Evolutionary conservation across 64 coral and sea anemone species (phyloP), one percentile per base, ranked within the genome.

Genomic region (Cladopsammia gracilis): DNA sequence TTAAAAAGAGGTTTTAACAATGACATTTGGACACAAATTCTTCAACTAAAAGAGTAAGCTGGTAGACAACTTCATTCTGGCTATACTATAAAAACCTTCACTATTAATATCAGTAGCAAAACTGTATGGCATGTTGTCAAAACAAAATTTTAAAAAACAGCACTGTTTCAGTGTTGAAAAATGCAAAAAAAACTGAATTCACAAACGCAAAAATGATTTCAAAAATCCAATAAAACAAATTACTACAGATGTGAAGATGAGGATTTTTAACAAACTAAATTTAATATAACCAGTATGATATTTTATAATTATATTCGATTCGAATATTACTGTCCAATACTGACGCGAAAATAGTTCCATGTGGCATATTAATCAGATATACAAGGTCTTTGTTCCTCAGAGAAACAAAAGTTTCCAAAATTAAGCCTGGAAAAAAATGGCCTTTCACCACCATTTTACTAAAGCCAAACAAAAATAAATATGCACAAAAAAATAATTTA

Each of bases 301-400:
- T 49, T 67, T 48, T 49, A 84, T 50, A 49, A 48, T 25, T 72
- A 72, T 84, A 83, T 83, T 83, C 79, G 4, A 83, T 67, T 83
- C 34, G 66, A 65, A 65, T 65, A 13, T 46, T 47, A 19, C 19
- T 75, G 72, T 6, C 16, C 72, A 75, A 75, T 75, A 75, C 46
- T 49, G 11, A 19, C 11, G 52, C 52, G 45, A 44, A 84, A 18
- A 84, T 65, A 61, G 10, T 66, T 62, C 80, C 80, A 84, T 84
- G 80, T 84, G 80, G 80, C 34, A 84, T 67, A 84, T 18, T 84
- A 84, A 84, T 84, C 60, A 84, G 44, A 62, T 23, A 84, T 19
- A 67, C 18, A 84, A 67, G 60, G 59, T 25, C 80, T 84, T 84
- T 84, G 80, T 84, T 67, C 43, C 25, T 14, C 15, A 10, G 5